Evolutionary conservation across 2,888 invertebrate genomes (phyloP).

Genomic region (Clusia tigrina): DNA sequence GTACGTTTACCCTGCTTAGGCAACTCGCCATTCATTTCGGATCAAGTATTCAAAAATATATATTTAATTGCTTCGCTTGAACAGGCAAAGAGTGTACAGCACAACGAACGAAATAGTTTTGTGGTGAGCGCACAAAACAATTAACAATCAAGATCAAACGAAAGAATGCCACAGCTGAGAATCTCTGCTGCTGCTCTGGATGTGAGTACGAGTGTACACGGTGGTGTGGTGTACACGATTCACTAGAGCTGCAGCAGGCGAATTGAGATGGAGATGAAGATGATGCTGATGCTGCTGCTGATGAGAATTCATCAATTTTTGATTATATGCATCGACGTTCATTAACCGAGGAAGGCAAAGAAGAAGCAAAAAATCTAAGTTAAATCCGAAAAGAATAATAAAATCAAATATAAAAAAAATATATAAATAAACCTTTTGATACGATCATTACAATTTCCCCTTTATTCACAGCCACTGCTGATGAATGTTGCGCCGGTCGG

Average conservation of each 20-base stretch:
- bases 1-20: too few species aligned
- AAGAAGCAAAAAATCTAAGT: neutral
- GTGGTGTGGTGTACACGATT: too few species aligned
- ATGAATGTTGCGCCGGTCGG: too few species aligned
- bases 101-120: neutral
- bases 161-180: too few species aligned
- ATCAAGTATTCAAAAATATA: too few species aligned
- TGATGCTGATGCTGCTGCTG: neutral
- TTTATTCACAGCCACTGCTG: conserved; percentile 24
- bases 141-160: conserved; percentile 6
- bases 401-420: neutral
- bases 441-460: conserved; percentile 55
- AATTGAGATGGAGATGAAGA: neutral
- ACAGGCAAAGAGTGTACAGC: too few species aligned
- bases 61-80: too few species aligned
- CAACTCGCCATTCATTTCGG: too few species aligned
- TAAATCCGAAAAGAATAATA: neutral
- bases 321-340: conserved; percentile 45
- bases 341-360: conserved; percentile 54
- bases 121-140: conserved; percentile 2
- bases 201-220: too few species aligned
- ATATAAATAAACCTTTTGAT: conserved; percentile 51
- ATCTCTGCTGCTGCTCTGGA: too few species aligned
- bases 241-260: neutral
- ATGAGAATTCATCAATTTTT: conserved; percentile 19